Evolutionary conservation across 1,140 invertebrate species (phyloP).

Genomic region (Drosophila arizonae): DNA sequence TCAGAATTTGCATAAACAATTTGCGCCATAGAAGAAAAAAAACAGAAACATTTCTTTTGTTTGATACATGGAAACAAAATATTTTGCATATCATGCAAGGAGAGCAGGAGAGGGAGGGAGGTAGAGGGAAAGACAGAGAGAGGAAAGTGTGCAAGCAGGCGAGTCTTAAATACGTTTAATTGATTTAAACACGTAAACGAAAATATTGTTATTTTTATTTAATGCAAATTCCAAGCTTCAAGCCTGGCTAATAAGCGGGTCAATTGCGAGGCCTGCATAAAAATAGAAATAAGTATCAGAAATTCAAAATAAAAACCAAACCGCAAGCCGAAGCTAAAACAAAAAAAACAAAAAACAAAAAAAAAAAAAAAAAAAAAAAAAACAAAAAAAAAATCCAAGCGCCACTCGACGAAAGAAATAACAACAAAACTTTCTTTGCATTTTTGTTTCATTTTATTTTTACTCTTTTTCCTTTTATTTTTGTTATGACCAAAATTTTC

Average conservation of each 20-base stretch:
- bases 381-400: conserved; percentile 31
- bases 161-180: conserved; percentile 49
- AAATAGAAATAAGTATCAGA: conserved; percentile 27
- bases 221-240: conserved; percentile 60
- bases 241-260: conserved; percentile 67
- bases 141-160: conserved; percentile 38
- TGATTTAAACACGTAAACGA: conserved; percentile 55
- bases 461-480: not conserved
- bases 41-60: conserved; percentile 5
- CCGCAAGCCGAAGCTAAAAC: conserved; percentile 5
- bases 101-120: not conserved
- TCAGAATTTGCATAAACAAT: conserved; percentile 65
- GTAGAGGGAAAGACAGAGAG: no score
- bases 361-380: conserved; percentile 6
- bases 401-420: conserved; percentile 43
- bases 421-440: conserved; percentile 72
- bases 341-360: not conserved
- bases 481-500: conserved; percentile 66
- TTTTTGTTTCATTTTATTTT: conserved; percentile 42
- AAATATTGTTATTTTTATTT: conserved; percentile 19
- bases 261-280: conserved; percentile 57
- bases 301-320: conserved; percentile 28
- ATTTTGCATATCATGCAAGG: conserved; percentile 13
- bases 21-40: conserved; percentile 45
- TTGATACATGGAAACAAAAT: conserved; percentile 3